Percentiles rank a stretch among this genome's conserved stretches.
Conservation (phyloP, 2,888 invertebrate genomes). For the Melieria omissa region DNA sequence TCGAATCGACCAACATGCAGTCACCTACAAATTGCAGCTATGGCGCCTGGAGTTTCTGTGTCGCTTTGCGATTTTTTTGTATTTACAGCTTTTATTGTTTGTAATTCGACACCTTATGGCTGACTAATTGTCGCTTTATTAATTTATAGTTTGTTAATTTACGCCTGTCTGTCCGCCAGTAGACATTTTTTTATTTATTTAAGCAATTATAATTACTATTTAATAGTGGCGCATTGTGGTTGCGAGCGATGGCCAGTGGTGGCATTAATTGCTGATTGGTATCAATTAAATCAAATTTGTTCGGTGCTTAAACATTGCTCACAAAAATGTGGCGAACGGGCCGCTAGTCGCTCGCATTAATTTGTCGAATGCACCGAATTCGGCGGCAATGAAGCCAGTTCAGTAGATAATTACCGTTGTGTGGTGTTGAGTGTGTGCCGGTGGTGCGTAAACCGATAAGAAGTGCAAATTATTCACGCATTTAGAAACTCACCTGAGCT, state of each 20-base stretch:
- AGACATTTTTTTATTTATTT: not conserved
- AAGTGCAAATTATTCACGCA: too few species aligned
- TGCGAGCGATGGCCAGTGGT: not conserved
- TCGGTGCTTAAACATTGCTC: not conserved
- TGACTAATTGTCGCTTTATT: conserved; percentile 28
- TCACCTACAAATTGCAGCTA: too few species aligned
- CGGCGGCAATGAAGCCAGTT: too few species aligned
- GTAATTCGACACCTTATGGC: conserved; percentile 2
- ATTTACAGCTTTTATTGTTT: not conserved
- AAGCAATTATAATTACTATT: conserved; percentile 12
- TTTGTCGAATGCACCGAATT: too few species aligned
- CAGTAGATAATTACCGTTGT: too few species aligned
- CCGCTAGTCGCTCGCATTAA: too few species aligned
- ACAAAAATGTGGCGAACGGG: too few species aligned
- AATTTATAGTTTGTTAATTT: conserved; percentile 21
- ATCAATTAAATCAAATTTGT: not conserved
- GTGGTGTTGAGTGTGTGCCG: too few species aligned
- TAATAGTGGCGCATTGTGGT: conserved; percentile 2
- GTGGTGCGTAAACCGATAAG: too few species aligned
- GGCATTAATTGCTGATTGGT: conserved; percentile 12
- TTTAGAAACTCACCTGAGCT: too few species aligned
- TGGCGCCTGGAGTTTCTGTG: not conserved
- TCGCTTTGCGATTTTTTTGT: not conserved
- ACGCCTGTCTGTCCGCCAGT: conserved; percentile 3
- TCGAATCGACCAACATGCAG: too few species aligned